Evolutionary conservation across 2,888 invertebrate genomes (phyloP), one percentile per base, ranked within the genome.

Genomic region (Athrips mouffetella): DNA sequence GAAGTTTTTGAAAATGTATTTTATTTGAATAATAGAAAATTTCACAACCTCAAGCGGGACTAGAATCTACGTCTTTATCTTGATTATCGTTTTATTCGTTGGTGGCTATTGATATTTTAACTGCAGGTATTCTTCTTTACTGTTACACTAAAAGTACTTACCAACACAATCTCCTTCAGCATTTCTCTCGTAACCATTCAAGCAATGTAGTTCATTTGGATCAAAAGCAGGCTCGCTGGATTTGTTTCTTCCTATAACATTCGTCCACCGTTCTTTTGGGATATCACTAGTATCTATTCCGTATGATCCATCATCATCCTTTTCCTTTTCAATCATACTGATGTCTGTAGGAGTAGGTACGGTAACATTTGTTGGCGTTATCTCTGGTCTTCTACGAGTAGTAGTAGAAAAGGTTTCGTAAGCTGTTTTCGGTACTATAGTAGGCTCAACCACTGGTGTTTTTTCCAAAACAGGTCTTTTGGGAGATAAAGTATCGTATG

Each of bases 91-190:
- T n/a, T n/a, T n/a, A n/a, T n/a, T n/a, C n/a, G n/a, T n/a, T n/a
- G n/a, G n/a, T n/a, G n/a, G n/a, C n/a, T n/a, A n/a, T n/a, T n/a
- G n/a, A n/a, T n/a, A n/a, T n/a, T n/a, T n/a, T n/a, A n/a, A n/a
- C n/a, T n/a, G n/a, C n/a, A n/a, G n/a, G n/a, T n/a, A n/a, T n/a
- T n/a, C n/a, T n/a, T n/a, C n/a, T n/a, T n/a, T n/a, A n/a, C n/a
- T 40, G 11, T 18, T 5, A 23, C n/a, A 23, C 10, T 27, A 18
- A 11, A 33, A 18, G 11, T 31, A 59, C 80, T 80, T 70, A 91
- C 91, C 92, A 30, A 89, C 80, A 67, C 92, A 92, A 23, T 90
- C 88, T 1, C 91, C 91, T 44, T 73, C 62, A 29, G 69, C 70
- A 61, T 91, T 89, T 45, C 89, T 84, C 49, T 89, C 82, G 49